Evolutionary conservation across 2,797 vertebrate species (phyloP).

Genomic region (Hippoglossus hippoglossus): DNA sequence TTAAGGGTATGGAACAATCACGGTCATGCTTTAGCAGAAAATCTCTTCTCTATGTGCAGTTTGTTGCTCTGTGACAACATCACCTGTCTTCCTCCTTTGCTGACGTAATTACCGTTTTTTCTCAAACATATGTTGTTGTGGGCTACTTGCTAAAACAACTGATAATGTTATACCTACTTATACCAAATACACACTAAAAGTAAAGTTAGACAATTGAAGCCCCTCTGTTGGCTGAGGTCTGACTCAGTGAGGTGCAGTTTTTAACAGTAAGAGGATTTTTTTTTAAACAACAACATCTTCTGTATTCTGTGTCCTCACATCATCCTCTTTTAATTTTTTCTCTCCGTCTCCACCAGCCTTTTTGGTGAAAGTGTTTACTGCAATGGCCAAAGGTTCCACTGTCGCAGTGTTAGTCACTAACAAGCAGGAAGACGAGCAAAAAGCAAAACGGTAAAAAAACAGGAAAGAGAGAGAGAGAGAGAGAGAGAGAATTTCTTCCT

Average conservation of each 20-base stretch:
- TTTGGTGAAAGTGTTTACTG: background rate
- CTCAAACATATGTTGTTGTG: background rate
- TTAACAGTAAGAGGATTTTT: background rate
- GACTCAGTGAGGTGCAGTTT: background rate
- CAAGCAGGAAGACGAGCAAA: background rate
- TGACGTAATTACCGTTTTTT: background rate
- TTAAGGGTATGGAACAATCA: no score
- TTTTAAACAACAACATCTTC: background rate
- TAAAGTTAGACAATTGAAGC: no score
- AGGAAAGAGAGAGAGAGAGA: background rate
- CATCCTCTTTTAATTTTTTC: background rate
- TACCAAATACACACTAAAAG: no score
- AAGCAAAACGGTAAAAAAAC: background rate
- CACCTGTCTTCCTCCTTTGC: background rate
- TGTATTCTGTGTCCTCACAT: background rate
- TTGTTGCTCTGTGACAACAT: background rate
- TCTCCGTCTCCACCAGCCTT: background rate
- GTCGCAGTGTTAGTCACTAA: slow-evolving; percentile 4
- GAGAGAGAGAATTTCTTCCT: background rate
- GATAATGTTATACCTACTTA: background rate
- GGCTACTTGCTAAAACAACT: background rate
- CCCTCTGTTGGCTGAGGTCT: no score
- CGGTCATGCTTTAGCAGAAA: no score
- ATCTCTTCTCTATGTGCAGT: no score
- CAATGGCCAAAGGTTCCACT: background rate